Evolutionary conservation across 2,113 vertebrate genomes (phyloP), one percentile per base, ranked within the genome.

Genomic region (Ptychochromis oligacanthus): DNA sequence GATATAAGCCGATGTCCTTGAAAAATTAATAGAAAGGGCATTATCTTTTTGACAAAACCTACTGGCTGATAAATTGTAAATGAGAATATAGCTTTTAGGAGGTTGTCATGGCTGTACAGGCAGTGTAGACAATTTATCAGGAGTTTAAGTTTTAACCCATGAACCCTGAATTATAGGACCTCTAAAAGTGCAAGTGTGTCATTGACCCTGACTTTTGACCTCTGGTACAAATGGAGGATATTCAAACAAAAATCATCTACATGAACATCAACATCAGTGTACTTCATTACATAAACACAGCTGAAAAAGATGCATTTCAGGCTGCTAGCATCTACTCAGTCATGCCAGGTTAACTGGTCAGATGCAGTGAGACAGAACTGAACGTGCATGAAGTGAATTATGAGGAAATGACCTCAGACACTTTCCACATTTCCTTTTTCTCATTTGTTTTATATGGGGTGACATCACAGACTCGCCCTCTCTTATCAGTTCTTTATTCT

Each of bases 361-460:
- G 26, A 82, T 49, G n/a, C 31, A 57, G 54, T 7, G 40, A 67
- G 40, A 38, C 12, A 49, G 18, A 62, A 36, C 55, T 65, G 83
- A 57, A 36, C 57, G 26, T 14, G 59, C 81, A 1, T 38, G 34
- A 78, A 58, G 75, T 86, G 89, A 94, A 46, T 87, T 85, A 93
- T 77, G 85, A 77, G 84, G 72, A 83, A 64, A 92, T 91, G 86
- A 93, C 56, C 87, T 93, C 89, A 93, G 84, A 61, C 81, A 75
- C 79, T 91, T 81, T 88, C 85, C 78, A 87, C 77, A 20, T 72
- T 79, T 83, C 64, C 54, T 55, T 55, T 26, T 40, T 46, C 78
- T 84, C 67, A 57, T 65, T 77, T 14, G 8, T 86, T 87, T 91
- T 86, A 57, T 70, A 75, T 43, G 57, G 11, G 80, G 52, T 94